Evolutionary conservation across 2,888 invertebrate genomes (phyloP), one percentile per base, ranked within the genome.

Genomic region (Dendrolimus houi): DNA sequence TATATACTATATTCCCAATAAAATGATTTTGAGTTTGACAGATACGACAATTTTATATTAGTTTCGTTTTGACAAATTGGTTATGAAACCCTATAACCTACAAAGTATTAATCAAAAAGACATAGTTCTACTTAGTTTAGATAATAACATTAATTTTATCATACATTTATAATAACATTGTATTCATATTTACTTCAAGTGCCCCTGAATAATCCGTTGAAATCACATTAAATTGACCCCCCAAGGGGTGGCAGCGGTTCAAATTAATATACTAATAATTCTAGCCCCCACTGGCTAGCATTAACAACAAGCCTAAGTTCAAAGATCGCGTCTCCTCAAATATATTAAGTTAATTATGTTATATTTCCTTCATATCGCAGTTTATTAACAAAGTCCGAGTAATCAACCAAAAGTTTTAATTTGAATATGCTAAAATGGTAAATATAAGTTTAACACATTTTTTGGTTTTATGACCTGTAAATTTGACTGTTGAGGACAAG

Each of bases 251-350:
- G 57, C 54, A 57, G 57, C 54, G 40, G 52, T 52, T 60, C 60
- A 60, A 64, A 64, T 64, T 62, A 65, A 65, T 62, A 60, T 62
- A 61, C 59, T 62, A 60, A 62, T 65, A 63, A 62, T 65, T 58
- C 58, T n/a, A 42, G 53, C 58, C 54, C 54, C 57, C 54, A 57
- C 56, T 14, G 52, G 54, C 10, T 55, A 55, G 10, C 58, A 52
- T 58, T 60, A 62, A 58, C 55, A 58, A 60, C 56, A 59, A 52
- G 56, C 56, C 54, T 42, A 56, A 61, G 58, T 61, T 61, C 58
- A 60, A 61, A 62, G 57, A 57, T 65, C 60, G 58, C 60, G 55
- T 65, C 60, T 59, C 60, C 60, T 59, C 60, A 55, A 60, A 8
- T 47, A 47, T 47, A 47, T 47, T 47, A 47, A 47, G 47, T 47